Conservation (phyloP, 2,113 vertebrate species). For the Menidia beryllina region DNA sequence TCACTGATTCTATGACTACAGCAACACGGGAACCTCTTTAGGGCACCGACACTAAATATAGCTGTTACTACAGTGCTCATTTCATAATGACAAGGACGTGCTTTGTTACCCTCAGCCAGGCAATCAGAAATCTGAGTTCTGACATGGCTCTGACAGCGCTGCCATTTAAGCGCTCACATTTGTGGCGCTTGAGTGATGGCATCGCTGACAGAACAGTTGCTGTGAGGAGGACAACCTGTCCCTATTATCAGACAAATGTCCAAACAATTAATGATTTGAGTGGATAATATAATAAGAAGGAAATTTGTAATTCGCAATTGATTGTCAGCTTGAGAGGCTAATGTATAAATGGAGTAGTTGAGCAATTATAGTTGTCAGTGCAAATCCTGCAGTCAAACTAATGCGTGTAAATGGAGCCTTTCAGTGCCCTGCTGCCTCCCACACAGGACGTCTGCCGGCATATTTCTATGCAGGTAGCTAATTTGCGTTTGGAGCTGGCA, state of each 20-base stretch:
- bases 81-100: slow-evolving; percentile 7
- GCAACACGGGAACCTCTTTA: slow-evolving; percentile 13
- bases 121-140: slow-evolving; percentile 31
- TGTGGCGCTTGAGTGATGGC: slow-evolving; percentile 40
- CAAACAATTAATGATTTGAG: slow-evolving; percentile 72
- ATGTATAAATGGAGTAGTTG: slow-evolving; percentile 79
- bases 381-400: slow-evolving; percentile 78
- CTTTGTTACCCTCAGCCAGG: slow-evolving; percentile 23
- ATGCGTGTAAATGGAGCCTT: slow-evolving; percentile 83
- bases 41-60: slow-evolving; percentile 20
- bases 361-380: slow-evolving; percentile 70
- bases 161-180: slow-evolving; percentile 45
- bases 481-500: slow-evolving; percentile 41
- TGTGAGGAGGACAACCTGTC: slow-evolving; percentile 39
- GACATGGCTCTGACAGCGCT: slow-evolving; percentile 47
- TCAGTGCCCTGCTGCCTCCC: slow-evolving; percentile 73
- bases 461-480: slow-evolving; percentile 67
- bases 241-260: slow-evolving; percentile 60
- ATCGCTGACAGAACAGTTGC: slow-evolving; percentile 64
- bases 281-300: slow-evolving; percentile 72
- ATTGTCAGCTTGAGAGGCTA: slow-evolving; percentile 65
- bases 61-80: background rate
- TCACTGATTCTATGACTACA: slow-evolving; percentile 13
- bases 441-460: slow-evolving; percentile 67
- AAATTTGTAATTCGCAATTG: slow-evolving; percentile 69